phyloP scores from a whole-genome alignment of 92 coral and sea anemone species.

The Virgularia gustaviana region DNA sequence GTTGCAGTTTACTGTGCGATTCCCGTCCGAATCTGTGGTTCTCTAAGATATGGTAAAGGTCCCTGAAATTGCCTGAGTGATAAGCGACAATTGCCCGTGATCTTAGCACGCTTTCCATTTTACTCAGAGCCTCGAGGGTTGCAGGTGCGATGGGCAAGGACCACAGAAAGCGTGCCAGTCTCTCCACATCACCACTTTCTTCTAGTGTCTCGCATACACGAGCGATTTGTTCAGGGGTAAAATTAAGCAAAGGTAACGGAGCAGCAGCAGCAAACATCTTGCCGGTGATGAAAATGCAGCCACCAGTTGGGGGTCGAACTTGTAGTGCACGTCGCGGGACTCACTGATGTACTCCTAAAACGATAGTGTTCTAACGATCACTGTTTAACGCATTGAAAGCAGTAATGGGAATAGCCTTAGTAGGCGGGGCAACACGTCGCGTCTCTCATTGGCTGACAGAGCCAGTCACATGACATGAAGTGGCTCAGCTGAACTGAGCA shows the following conservation, averaged over 20 bases:
- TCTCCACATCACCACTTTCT: constrained; percentile 97
- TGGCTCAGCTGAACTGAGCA: no score
- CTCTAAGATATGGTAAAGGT: constrained; percentile 92
- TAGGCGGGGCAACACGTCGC: neutral
- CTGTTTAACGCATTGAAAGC: constrained; percentile 11
- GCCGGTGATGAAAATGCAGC: no score
- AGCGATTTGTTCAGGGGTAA: constrained; percentile 95
- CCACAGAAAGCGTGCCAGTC: constrained; percentile 98
- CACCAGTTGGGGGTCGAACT: neutral
- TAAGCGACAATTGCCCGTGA: constrained; percentile 97
- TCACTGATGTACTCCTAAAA: constrained; percentile 20
- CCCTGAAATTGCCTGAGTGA: constrained; percentile 98
- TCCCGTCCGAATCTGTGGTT: constrained; percentile 93
- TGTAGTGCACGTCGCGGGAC: neutral
- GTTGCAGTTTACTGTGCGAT: constrained; percentile 93
- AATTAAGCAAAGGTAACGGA: constrained; percentile 91
- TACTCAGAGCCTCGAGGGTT: constrained; percentile 92
- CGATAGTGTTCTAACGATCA: neutral
- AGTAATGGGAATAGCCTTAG: constrained; percentile 18
- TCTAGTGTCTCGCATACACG: constrained; percentile 98
- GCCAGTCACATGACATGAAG: no score
- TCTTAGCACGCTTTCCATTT: constrained; percentile 98
- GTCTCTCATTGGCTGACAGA: constrained; percentile 23
- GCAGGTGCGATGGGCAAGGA: constrained; percentile 99
- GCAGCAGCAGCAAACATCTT: constrained; percentile 57